Conservation (phyloP, 1,140 invertebrate species). For the Drosophila kanapiae region DNA sequence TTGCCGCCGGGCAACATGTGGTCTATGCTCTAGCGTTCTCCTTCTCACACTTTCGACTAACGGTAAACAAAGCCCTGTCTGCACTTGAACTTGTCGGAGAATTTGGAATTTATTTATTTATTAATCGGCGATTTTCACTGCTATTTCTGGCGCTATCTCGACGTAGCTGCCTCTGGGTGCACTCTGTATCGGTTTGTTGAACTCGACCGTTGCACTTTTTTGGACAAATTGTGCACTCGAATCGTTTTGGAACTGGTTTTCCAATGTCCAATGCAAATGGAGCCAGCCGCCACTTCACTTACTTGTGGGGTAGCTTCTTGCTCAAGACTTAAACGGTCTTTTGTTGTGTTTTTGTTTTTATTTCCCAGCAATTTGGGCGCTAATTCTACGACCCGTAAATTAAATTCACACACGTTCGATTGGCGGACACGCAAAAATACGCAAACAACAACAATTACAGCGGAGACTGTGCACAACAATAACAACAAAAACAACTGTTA, state of each 20-base stretch:
- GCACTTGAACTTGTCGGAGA: constrained; percentile 71
- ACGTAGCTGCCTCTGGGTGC: constrained; percentile 15
- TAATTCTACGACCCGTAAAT: constrained; percentile 58
- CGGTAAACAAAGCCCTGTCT: constrained; percentile 70
- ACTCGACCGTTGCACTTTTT: constrained; percentile 58
- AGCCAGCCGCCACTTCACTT: constrained; percentile 41
- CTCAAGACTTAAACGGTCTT: constrained; percentile 55
- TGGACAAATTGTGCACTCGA: constrained; percentile 58
- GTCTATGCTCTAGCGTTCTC: constrained; percentile 41
- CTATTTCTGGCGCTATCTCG: constrained; percentile 32
- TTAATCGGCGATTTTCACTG: constrained; percentile 33
- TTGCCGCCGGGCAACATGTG: constrained; percentile 64
- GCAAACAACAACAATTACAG: constrained; percentile 48
- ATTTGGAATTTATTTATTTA: constrained; percentile 26
- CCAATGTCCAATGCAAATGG: constrained; percentile 48
- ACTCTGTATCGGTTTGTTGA: constrained; percentile 63
- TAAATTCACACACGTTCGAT: constrained; percentile 67
- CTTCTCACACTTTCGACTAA: constrained; percentile 34
- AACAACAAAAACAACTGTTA: constrained; percentile 10
- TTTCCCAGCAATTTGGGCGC: constrained; percentile 17
- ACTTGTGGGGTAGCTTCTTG: constrained; percentile 27
- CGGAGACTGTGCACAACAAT: constrained; percentile 28
- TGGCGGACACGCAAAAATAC: constrained; percentile 52
- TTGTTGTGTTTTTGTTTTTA: constrained; percentile 16
- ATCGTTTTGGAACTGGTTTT: constrained; percentile 65